Evolutionary conservation across 2,888 invertebrate species (phyloP).

Genomic region (Apamea crenata): DNA sequence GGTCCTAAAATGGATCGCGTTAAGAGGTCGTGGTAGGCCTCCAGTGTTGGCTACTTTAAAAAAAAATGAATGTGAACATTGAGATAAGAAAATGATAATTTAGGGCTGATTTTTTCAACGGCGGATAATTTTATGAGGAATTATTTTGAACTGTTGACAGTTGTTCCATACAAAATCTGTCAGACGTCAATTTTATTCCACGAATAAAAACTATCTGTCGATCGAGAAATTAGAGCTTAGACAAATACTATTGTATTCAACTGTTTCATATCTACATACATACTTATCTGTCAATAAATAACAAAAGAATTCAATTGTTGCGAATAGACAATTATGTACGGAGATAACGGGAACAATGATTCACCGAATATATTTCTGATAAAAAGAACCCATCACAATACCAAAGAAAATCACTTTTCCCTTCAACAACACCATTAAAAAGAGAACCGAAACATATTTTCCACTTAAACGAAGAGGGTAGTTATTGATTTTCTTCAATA

Average conservation of each 20-base stretch:
- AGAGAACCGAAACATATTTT: constrained; percentile 41
- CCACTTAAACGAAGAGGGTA: constrained; percentile 37
- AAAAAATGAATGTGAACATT: background rate
- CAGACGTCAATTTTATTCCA: no score
- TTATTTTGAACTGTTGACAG: no score
- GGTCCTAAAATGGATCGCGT: no score
- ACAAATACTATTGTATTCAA: background rate
- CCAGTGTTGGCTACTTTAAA: no score
- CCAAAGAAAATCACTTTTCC: constrained; percentile 9
- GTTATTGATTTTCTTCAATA: constrained; percentile 62
- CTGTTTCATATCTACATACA: background rate
- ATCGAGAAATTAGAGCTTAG: no score
- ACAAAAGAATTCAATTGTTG: background rate
- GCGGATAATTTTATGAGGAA: no score
- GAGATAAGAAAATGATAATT: background rate
- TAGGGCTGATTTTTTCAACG: background rate
- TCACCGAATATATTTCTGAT: background rate
- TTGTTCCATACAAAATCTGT: no score
- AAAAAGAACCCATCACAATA: background rate
- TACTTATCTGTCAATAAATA: background rate
- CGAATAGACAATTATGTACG: background rate
- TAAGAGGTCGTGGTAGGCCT: no score
- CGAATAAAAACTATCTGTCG: no score
- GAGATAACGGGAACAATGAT: background rate
- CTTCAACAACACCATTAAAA: constrained; percentile 16